These are phyloP conservation scores for Echeneis naucrates DNA, from an alignment of 2,797 vertebrate species.

Conservation along the genomic window DNA sequence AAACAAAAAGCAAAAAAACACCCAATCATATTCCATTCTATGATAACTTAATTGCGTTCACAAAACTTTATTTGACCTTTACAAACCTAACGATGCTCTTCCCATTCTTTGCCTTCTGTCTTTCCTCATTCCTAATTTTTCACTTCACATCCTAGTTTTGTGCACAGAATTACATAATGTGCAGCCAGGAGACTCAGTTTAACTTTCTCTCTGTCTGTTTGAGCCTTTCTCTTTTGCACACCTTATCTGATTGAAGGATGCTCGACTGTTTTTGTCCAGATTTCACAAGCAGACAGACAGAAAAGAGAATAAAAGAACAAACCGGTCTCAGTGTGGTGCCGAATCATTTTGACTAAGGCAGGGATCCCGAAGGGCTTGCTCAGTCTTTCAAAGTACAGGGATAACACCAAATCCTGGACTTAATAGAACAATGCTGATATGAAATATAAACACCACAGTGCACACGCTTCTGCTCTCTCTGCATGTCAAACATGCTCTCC, in stretches of 20 bases:
- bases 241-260: not conserved
- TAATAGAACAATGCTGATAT: conserved; percentile 15
- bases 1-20: too few species aligned
- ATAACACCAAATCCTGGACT: conserved; percentile 14
- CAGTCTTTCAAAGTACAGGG: conserved; percentile 23
- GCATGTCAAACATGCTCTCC: not conserved
- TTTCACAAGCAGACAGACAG: conserved; percentile 23
- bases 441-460: not conserved
- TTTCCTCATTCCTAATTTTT: not conserved
- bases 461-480: not conserved
- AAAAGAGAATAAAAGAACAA: conserved; percentile 32
- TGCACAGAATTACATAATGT: not conserved
- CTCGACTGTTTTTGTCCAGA: conserved; percentile 15
- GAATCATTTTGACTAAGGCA: conserved; percentile 17
- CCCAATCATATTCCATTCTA: too few species aligned
- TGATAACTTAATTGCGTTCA: too few species aligned
- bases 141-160: not conserved
- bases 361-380: conserved; percentile 1
- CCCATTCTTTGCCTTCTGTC: not conserved
- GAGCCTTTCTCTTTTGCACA: not conserved
- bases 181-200: not conserved
- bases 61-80: not conserved
- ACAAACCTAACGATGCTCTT: not conserved
- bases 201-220: not conserved
- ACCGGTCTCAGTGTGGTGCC: conserved; percentile 38